A percentile compares a stretch with the other conserved stretches of the same genome.
Conservation (phyloP, 1,140 invertebrate genomes). For the Drosophila pseudoananassae region DNA sequence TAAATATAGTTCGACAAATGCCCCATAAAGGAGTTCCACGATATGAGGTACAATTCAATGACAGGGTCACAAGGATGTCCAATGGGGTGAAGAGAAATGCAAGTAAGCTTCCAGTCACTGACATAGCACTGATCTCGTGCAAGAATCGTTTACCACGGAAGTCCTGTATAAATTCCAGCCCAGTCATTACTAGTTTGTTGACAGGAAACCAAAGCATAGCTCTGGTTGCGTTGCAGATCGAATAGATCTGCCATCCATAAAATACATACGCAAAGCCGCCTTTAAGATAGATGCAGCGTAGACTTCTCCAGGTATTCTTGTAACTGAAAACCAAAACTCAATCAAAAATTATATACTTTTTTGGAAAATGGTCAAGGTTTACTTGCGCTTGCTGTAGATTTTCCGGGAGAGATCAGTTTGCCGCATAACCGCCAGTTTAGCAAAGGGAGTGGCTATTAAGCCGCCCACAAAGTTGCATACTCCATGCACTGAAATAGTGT, state of each 20-base stretch:
- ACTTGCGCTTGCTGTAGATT: constrained; percentile 28
- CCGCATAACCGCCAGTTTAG: constrained; percentile 29
- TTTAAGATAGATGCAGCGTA: constrained; percentile 26
- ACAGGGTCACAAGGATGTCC: constrained; percentile 15
- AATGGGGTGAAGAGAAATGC: constrained; percentile 28
- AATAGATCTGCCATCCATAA: constrained; percentile 24
- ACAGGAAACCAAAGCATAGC: constrained; percentile 11
- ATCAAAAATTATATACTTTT: neutral
- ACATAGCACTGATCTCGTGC: neutral
- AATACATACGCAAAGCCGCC: constrained; percentile 23
- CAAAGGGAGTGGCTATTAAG: constrained; percentile 30
- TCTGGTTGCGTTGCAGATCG: constrained; percentile 4
- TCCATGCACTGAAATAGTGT: neutral
- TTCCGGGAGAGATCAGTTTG: constrained; percentile 33
- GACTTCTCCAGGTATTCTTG: neutral
- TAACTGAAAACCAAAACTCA: constrained; percentile 16
- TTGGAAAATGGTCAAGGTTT: neutral
- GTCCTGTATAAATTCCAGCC: neutral
- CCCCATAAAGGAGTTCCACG: neutral
- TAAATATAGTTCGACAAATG: neutral
- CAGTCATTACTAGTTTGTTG: neutral
- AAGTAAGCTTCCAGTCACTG: constrained; percentile 9
- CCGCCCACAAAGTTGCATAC: constrained; percentile 24
- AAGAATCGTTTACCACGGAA: constrained; percentile 7
- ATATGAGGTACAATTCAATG: constrained; percentile 5